Base-by-base conservation (phyloP, 2,888 invertebrate genomes). In the Cantharis flavilabris region DNA sequence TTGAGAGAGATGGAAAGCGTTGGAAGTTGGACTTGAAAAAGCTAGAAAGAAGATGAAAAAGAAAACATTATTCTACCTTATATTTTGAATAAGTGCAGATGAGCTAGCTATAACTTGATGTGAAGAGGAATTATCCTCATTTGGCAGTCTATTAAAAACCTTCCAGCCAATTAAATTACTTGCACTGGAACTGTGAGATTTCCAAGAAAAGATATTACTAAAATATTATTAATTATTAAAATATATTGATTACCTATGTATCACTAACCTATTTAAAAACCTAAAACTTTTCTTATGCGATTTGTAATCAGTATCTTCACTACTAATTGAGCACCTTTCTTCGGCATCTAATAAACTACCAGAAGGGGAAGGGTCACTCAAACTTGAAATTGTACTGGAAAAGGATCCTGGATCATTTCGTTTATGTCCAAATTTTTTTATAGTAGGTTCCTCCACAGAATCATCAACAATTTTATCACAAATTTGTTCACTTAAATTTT, bases 61-160 rank as follows among this genome's bases (percentile, higher is more conserved):
- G 16, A 20, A 20, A 20, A 20, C 63, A 10, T n/a, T 69, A 26
- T 67, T 13, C 77, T 82, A 92, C 92, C 92, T 89, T 83, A 93
- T 92, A 87, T 94, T 92, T 84, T 93, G 93, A 83, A 94, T 94
- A 73, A 94, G 88, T 11, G 94, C 94, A 73, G 93, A 91, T 28
- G 94, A 94, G 83, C 94, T 94, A 64, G 93, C 93, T 14, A 94
- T 91, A 23, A 92, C 89, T 30, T 88, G 87, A 76, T 76, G 81
- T 49, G 82, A 79, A 28, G 80, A 78, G 28, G 84, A 76, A 26
- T 77, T 69, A 77, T 76, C 79, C 64, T 85, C 81, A 71, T 78
- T 80, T 28, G 83, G 76, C 62, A 81, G 77, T 87, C 89, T 86
- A 83, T 86, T 73, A 86, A 90, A 84, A 83, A 90, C 77, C 86